Base-by-base conservation (phyloP, 2,113 vertebrate species). In the Phocoena sinus region DNA sequence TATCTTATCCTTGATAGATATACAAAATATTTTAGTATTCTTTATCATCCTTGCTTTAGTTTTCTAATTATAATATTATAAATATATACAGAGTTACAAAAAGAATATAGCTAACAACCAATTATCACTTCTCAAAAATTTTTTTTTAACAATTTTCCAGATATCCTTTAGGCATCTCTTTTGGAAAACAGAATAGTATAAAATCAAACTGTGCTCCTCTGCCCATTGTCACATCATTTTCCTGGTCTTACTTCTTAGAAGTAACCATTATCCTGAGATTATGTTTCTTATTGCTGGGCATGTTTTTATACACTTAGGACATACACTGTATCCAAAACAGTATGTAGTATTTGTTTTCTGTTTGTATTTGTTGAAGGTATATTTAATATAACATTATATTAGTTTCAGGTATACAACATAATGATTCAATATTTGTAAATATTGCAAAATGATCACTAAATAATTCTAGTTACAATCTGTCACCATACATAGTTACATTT, bases 181-280 rank as follows among this genome's bases (percentile, higher is more conserved):
- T 65, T 53, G 20, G 13, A 23, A 53, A 65, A 89, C 85, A n/a
- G 6, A 80, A 38, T 82, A 50, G 41, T 70, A 33, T 14, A 88
- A 91, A 81, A 7, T 2, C 23, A 71, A 26, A 60, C 9, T 15
- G 3, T 3, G n/a, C 10, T 56, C 2, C 26, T 53, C 13, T 36
- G 6, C 0, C 13, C 6, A 56, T 13, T n/a, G 8, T 7, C 1
- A 18, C 6, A n/a, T 5, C 4, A 10, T 65, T 47, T 62, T 65
- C 44, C 13, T 36, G 3, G 0, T 2, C 4, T 50, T 15, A 12
- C n/a, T 74, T 17, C 25, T 25, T 3, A 15, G 25, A 20, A 14
- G 1, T 58, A 4, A 71, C 6, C 7, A 18, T 3, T 65, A 53
- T 82, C 11, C 3, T 28, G 13, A 89, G 50, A 11, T 18, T 60